Evolutionary conservation across 2,113 vertebrate species (phyloP).

Genomic region (Callochromis pleurospilus): DNA sequence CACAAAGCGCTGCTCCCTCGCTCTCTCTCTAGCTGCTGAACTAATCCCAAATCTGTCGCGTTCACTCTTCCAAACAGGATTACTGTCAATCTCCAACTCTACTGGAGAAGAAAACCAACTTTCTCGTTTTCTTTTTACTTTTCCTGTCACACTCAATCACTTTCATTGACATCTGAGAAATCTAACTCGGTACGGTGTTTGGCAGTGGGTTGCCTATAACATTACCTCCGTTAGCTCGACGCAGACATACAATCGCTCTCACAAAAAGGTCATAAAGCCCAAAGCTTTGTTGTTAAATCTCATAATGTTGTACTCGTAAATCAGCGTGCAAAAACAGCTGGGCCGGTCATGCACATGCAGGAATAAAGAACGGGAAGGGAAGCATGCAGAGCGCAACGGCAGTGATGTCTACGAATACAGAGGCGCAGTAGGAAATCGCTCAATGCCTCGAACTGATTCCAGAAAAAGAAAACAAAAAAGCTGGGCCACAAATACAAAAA

Average conservation of each 20-base stretch:
- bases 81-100: slow-evolving; percentile 27
- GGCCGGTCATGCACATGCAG: not conserved
- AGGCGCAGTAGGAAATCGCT: not conserved
- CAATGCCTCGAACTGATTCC: not conserved
- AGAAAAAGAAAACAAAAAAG: not conserved
- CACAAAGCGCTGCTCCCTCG: not conserved
- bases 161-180: slow-evolving; percentile 32
- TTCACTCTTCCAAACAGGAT: slow-evolving; percentile 50
- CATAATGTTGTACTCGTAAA: slow-evolving; percentile 46
- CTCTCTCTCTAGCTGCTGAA: not conserved
- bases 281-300: slow-evolving; percentile 47
- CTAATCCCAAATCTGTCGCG: slow-evolving; percentile 49
- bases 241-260: slow-evolving; percentile 7
- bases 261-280: slow-evolving; percentile 50
- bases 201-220: slow-evolving; percentile 25
- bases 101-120: slow-evolving; percentile 3
- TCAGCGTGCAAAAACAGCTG: slow-evolving; percentile 46
- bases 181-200: slow-evolving; percentile 10
- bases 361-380: not conserved
- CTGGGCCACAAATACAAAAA: not conserved
- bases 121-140: slow-evolving; percentile 16
- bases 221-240: slow-evolving; percentile 32
- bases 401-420: not conserved
- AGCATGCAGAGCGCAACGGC: not conserved
- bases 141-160: slow-evolving; percentile 40